Conservation (phyloP, 1,140 invertebrate species). For the Drosophila nigromelanica region DNA sequence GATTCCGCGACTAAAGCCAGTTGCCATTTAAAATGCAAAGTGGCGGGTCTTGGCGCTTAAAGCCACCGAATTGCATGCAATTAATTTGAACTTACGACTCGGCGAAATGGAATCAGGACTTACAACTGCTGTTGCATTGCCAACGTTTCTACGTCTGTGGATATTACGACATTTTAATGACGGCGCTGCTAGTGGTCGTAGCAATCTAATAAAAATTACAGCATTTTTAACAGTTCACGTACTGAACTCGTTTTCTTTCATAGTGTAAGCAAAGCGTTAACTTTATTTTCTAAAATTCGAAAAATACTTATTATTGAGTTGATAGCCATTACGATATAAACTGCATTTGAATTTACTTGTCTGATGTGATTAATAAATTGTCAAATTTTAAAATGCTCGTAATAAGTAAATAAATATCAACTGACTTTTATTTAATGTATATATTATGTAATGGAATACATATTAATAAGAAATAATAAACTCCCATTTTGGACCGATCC, state of each 20-base stretch:
- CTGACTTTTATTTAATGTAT: no score
- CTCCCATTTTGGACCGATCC: no score
- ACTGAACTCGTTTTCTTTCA: not conserved
- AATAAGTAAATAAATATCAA: no score
- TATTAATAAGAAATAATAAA: no score
- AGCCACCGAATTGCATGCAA: constrained; percentile 66
- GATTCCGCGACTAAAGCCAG: constrained; percentile 15
- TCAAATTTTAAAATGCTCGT: no score
- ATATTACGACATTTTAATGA: constrained; percentile 37
- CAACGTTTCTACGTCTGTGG: not conserved
- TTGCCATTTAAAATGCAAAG: constrained; percentile 65
- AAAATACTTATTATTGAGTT: no score
- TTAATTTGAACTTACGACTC: constrained; percentile 70
- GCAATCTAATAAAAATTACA: constrained; percentile 7
- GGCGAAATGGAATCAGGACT: constrained; percentile 17
- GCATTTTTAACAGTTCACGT: not conserved
- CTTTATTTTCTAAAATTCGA: not conserved
- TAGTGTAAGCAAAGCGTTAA: not conserved
- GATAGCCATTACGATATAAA: no score
- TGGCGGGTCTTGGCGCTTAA: constrained; percentile 33
- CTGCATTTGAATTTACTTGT: no score
- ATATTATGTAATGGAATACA: no score
- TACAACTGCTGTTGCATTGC: constrained; percentile 19
- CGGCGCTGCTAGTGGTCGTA: not conserved
- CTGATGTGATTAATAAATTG: no score